Conservation (phyloP, 2,113 vertebrate species). For the Rhombomys opimus region DNA sequence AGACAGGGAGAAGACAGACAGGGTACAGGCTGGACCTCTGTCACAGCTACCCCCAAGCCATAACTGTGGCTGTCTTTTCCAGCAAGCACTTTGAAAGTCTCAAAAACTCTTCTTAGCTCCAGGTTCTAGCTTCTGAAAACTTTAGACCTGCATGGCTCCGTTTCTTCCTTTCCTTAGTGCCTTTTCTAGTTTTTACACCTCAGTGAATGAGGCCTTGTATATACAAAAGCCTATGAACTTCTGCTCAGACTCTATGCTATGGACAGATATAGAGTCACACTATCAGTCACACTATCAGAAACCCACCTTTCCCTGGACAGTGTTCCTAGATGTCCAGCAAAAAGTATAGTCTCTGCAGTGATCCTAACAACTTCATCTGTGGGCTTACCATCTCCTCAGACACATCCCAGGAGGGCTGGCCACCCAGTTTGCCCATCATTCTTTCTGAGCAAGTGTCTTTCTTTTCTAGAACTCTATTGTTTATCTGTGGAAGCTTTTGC, state of each 20-base stretch:
- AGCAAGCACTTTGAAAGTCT: not conserved
- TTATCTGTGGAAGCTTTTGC: not conserved
- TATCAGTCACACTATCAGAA: no score
- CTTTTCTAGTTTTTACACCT: constrained; percentile 1
- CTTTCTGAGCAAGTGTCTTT: not conserved
- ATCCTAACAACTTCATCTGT: not conserved
- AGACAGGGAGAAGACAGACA: not conserved
- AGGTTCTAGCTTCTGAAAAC: constrained; percentile 9
- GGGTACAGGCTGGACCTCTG: fast-evolving
- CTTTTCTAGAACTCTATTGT: not conserved
- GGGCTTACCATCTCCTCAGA: not conserved
- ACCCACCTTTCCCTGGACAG: not conserved
- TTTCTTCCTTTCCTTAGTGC: not conserved
- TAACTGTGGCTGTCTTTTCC: not conserved
- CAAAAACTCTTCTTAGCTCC: not conserved
- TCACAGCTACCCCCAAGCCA: fast-evolving
- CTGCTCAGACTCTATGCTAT: not conserved
- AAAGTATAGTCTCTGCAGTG: not conserved
- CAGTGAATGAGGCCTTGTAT: not conserved
- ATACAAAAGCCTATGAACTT: not conserved
- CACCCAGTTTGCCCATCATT: not conserved
- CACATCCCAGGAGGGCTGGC: not conserved
- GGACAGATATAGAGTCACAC: not conserved
- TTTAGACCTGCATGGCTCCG: not conserved
- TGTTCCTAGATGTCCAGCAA: not conserved